A percentile compares a stretch with the other conserved stretches of the same genome.
phyloP scores from a whole-genome alignment of 2,797 vertebrate species.

The Scleropages formosus region DNA sequence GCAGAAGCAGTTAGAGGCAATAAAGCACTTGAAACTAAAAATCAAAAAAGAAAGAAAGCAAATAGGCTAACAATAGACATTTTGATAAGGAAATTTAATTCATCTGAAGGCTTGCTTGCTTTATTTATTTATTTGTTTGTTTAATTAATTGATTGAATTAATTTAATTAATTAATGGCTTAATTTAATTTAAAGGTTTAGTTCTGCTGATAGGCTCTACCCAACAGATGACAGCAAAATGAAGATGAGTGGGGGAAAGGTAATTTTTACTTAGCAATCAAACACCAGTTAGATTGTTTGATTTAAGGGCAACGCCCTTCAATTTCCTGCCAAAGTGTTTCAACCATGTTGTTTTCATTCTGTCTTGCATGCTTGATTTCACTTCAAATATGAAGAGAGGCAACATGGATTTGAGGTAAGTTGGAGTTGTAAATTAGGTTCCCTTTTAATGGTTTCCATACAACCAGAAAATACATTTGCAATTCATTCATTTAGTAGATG shows the following conservation, averaged over 20 bases:
- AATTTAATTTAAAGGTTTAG: neutral
- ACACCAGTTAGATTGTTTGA: neutral
- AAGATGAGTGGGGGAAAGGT: neutral
- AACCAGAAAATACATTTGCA: too few species aligned
- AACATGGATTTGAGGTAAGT: too few species aligned
- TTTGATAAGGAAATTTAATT: neutral
- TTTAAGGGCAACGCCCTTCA: neutral
- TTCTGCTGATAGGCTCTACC: neutral
- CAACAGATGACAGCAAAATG: neutral
- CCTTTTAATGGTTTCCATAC: too few species aligned
- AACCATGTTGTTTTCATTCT: too few species aligned
- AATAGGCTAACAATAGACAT: neutral
- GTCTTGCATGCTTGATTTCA: too few species aligned
- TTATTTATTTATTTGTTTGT: too few species aligned
- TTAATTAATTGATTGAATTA: neutral
- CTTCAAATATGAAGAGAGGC: too few species aligned
- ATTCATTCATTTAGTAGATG: too few species aligned
- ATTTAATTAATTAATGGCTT: too few species aligned
- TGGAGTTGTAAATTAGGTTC: too few species aligned
- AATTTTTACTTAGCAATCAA: slow-evolving; percentile 17
- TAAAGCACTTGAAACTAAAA: neutral
- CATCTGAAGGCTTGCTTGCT: neutral
- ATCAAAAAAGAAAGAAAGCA: neutral
- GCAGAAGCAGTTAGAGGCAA: neutral
- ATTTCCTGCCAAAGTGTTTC: too few species aligned